Conservation (phyloP, 2,888 invertebrate species). For the Sthenelais limicola region DNA sequence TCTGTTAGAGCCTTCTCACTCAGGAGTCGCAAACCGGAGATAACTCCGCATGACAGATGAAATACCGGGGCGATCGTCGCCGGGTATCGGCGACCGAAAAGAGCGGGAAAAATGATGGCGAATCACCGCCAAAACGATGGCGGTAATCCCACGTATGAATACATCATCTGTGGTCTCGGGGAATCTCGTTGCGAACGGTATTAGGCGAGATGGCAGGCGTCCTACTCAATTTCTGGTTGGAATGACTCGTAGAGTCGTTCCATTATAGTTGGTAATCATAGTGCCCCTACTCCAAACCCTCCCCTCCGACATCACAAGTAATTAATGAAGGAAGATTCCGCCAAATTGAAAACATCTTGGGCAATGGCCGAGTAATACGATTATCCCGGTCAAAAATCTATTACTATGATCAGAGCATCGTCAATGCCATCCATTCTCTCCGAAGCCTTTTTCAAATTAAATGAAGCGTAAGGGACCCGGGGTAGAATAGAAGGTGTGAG, state of each 20-base stretch:
- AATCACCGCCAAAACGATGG: background rate
- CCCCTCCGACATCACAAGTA: conserved; percentile 22
- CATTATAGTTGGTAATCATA: conserved; percentile 31
- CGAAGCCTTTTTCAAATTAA: no score
- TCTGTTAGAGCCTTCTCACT: no score
- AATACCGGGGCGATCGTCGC: background rate
- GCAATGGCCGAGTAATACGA: conserved; percentile 29
- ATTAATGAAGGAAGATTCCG: conserved; percentile 37
- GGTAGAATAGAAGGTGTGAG: no score
- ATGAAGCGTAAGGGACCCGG: no score
- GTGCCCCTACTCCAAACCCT: background rate
- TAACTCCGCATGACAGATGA: background rate
- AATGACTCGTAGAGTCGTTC: conserved; percentile 4
- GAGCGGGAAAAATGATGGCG: conserved; percentile 25
- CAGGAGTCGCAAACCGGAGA: background rate
- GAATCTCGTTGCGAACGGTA: conserved; percentile 6
- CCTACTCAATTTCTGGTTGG: conserved; percentile 19
- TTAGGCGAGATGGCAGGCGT: conserved; percentile 7
- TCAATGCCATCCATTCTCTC: background rate
- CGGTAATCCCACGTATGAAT: conserved; percentile 8
- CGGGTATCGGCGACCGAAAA: conserved; percentile 25
- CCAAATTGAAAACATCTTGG: conserved; percentile 39
- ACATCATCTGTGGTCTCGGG: conserved; percentile 13
- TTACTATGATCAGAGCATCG: conserved; percentile 18
- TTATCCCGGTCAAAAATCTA: conserved; percentile 38